Conservation (phyloP, 1,140 invertebrate species). For the Ceratina japonica region DNA sequence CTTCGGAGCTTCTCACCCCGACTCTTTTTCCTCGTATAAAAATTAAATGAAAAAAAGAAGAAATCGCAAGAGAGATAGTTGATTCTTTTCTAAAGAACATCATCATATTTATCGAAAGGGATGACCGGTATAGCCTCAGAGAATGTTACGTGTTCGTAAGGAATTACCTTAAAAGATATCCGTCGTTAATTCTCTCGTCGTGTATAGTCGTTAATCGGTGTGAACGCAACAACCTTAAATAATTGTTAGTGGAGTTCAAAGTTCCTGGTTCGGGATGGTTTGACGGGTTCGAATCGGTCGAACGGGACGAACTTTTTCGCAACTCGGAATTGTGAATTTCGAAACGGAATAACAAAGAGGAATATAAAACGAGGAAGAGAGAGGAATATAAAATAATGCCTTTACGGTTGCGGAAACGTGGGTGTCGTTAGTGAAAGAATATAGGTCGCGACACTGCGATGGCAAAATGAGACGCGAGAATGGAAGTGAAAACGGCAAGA, state of each 20-base stretch:
- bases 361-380: not conserved
- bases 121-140: not conserved
- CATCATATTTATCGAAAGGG: not conserved
- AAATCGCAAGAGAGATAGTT: not conserved
- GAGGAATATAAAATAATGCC: constrained; percentile 16
- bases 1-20: not conserved
- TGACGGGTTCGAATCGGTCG: not conserved
- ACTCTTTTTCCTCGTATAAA: not conserved
- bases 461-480: constrained; percentile 51
- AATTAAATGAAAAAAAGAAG: not conserved
- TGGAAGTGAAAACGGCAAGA: constrained; percentile 53
- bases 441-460: constrained; percentile 53
- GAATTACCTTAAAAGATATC: not conserved
- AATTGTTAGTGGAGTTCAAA: constrained; percentile 40
- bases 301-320: constrained; percentile 10
- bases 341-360: not conserved
- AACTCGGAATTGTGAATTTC: not conserved
- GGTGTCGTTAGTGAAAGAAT: constrained; percentile 39
- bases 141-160: constrained; percentile 6
- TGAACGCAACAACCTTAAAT: constrained; percentile 27
- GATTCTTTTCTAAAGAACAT: not conserved
- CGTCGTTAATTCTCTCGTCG: constrained; percentile 3
- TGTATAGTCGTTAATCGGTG: constrained; percentile 13
- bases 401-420: constrained; percentile 28
- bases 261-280: constrained; percentile 1